Evolutionary conservation across 1,140 invertebrate species (phyloP).

Genomic region (Cotesia typhae): DNA sequence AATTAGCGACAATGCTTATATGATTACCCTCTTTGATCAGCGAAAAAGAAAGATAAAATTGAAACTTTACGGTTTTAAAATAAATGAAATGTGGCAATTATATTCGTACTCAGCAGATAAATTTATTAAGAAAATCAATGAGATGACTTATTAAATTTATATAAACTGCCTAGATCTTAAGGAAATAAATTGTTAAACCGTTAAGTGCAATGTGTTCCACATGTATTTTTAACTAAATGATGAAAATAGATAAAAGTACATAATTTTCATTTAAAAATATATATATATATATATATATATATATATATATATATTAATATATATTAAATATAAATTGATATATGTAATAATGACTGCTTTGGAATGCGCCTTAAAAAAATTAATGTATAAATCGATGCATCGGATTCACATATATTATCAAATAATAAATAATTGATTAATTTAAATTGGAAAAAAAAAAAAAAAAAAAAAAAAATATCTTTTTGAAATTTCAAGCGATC

Average conservation of each 20-base stretch:
- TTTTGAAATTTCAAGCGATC: constrained; percentile 1
- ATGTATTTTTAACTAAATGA: constrained; percentile 31
- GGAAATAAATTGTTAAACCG: constrained; percentile 45
- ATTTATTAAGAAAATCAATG: not conserved
- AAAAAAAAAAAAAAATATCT: constrained; percentile 11
- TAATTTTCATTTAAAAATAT: not conserved
- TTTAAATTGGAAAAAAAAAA: constrained; percentile 1
- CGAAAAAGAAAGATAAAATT: too few species aligned
- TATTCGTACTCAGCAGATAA: constrained; percentile 26
- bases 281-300: too few species aligned
- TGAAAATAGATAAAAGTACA: constrained; percentile 42
- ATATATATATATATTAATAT: too few species aligned
- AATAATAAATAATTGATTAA: not conserved
- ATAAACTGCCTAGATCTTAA: constrained; percentile 40
- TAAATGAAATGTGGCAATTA: too few species aligned
- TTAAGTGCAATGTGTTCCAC: constrained; percentile 62
- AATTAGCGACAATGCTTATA: too few species aligned
- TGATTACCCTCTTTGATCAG: too few species aligned
- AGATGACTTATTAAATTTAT: constrained; percentile 38
- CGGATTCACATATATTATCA: too few species aligned
- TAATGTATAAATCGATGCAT: constrained; percentile 1
- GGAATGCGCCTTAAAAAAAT: constrained; percentile 52
- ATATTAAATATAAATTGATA: not conserved
- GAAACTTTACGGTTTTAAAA: constrained; percentile 36
- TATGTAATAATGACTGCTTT: constrained; percentile 51